Conservation (phyloP, 2,797 vertebrate species). For the Notamacropus eugenii region DNA sequence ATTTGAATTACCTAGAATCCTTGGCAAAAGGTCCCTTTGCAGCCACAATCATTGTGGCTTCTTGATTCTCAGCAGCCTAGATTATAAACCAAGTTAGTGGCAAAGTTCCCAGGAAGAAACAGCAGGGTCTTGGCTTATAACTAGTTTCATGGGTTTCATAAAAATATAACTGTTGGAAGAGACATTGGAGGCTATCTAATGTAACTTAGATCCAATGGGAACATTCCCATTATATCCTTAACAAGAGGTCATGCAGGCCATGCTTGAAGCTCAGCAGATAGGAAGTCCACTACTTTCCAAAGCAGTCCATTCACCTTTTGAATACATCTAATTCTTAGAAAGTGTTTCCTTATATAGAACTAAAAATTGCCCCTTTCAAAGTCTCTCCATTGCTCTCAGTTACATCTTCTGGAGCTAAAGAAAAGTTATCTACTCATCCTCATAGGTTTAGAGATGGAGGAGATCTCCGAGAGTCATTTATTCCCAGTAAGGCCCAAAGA, state of each 20-base stretch:
- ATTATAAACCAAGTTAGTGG: slow-evolving; percentile 1
- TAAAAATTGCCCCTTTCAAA: background rate
- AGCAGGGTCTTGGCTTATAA: background rate
- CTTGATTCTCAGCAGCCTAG: background rate
- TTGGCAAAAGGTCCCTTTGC: background rate
- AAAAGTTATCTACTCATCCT: background rate
- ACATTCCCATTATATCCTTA: background rate
- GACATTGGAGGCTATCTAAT: background rate
- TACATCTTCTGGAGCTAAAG: background rate
- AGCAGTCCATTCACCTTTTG: background rate
- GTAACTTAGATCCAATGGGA: background rate
- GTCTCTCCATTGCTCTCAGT: background rate
- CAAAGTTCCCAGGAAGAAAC: background rate
- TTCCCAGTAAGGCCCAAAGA: background rate
- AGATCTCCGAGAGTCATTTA: background rate
- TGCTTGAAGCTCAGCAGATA: background rate
- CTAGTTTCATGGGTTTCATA: background rate
- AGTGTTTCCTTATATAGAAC: background rate
- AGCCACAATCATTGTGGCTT: background rate
- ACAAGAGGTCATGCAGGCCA: background rate
- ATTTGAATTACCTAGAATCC: background rate
- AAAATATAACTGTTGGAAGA: background rate
- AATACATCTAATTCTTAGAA: background rate
- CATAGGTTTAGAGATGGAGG: background rate
- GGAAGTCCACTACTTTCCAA: background rate